Percentiles rank a stretch among this genome's conserved stretches.
phyloP scores from a whole-genome alignment of 2,888 invertebrate genomes.

The Perdita meconis region DNA sequence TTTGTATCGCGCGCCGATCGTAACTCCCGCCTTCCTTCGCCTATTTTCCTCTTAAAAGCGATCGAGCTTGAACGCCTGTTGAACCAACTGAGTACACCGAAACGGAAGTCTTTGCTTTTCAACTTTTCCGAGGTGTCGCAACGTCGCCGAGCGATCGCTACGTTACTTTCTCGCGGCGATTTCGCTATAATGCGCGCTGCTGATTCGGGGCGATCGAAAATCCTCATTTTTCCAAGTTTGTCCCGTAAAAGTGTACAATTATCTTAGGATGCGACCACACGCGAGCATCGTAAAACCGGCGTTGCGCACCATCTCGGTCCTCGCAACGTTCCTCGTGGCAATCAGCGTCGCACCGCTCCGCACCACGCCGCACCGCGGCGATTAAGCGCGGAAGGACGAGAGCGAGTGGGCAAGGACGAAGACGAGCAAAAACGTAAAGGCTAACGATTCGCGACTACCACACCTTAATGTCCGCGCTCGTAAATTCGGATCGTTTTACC shows the following conservation, averaged over 20 bases:
- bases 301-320: too few species aligned
- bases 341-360: constrained; percentile 53
- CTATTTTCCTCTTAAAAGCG: too few species aligned
- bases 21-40: neutral
- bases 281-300: constrained; percentile 70
- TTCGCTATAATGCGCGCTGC: neutral
- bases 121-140: too few species aligned
- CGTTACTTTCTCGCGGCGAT: too few species aligned
- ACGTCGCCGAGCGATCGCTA: too few species aligned
- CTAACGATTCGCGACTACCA: constrained; percentile 75
- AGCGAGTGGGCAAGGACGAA: constrained; percentile 35
- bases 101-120: too few species aligned
- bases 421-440: constrained; percentile 61
- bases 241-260: constrained; percentile 36
- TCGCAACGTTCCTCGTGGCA: constrained; percentile 20
- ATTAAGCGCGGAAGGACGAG: constrained; percentile 50
- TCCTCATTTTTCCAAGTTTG: constrained; percentile 36
- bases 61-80: neutral
- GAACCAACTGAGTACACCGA: neutral
- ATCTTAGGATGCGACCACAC: constrained; percentile 71
- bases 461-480: constrained; percentile 65
- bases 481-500: constrained; percentile 52
- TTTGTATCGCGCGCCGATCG: neutral
- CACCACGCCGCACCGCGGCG: constrained; percentile 41
- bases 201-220: constrained; percentile 40